Evolutionary conservation across 2,113 vertebrate species (phyloP).

Genomic region (Onychostoma macrolepis): DNA sequence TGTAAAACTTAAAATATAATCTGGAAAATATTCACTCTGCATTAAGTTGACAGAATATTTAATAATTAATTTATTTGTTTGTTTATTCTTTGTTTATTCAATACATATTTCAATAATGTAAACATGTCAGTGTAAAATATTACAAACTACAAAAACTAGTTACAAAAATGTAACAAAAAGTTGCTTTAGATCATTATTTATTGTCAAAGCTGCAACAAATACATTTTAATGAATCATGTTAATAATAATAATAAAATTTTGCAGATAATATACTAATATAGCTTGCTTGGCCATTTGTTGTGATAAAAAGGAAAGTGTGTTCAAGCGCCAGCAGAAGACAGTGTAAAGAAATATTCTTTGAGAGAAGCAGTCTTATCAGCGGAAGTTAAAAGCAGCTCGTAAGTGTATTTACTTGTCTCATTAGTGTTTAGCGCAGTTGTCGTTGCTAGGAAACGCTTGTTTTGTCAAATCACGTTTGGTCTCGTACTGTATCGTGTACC

Average conservation of each 20-base stretch:
- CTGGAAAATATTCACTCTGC: neutral
- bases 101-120: neutral
- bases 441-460: no score
- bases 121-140: neutral
- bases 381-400: no score
- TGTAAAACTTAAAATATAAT: neutral
- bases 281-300: no score
- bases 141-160: neutral
- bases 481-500: no score
- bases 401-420: no score
- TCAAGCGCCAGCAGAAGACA: no score
- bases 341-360: no score
- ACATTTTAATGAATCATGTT: neutral
- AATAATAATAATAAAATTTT: neutral
- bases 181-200: neutral
- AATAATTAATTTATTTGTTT: neutral
- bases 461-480: no score
- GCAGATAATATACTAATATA: neutral
- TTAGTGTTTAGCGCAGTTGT: no score
- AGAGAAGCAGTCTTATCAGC: no score
- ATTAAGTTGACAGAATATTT: neutral
- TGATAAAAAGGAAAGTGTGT: no score
- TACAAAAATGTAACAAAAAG: neutral
- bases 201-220: neutral
- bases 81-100: neutral